Percentiles rank a stretch among this genome's conserved stretches.
phyloP scores from a whole-genome alignment of 2,888 invertebrate genomes.

The Dasysyrphus albostriatus region DNA sequence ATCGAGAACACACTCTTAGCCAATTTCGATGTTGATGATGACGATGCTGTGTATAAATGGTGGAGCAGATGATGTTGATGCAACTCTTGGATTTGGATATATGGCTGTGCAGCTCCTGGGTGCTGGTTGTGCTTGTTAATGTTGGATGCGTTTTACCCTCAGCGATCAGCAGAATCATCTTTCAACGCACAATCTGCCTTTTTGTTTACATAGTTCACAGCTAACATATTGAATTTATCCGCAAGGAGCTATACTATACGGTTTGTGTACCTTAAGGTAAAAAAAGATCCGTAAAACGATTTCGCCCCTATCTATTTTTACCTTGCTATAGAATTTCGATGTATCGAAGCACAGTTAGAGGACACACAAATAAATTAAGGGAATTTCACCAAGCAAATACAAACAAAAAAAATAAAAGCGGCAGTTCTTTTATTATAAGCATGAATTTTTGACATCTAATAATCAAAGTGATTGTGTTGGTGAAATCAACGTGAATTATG shows the following conservation, averaged over 20 bases:
- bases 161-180: slow-evolving; percentile 55
- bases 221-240: slow-evolving; percentile 36
- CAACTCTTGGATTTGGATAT: slow-evolving; percentile 9
- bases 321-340: neutral
- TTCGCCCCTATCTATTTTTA: slow-evolving; percentile 26
- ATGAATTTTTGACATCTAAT: too few relatives aligned
- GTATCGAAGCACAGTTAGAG: neutral
- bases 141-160: slow-evolving; percentile 53
- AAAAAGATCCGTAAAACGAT: slow-evolving; percentile 23
- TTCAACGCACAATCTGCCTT: slow-evolving; percentile 60
- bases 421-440: too few relatives aligned
- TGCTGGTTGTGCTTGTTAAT: slow-evolving; percentile 28
- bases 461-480: too few relatives aligned
- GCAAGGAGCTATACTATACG: slow-evolving; percentile 31
- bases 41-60: neutral
- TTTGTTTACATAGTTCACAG: slow-evolving; percentile 58
- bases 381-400: slow-evolving; percentile 7
- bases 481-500: too few relatives aligned
- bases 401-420: neutral
- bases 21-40: slow-evolving; percentile 30
- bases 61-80: slow-evolving; percentile 19
- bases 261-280: neutral
- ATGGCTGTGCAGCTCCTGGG: neutral
- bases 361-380: neutral
- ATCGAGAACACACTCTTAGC: slow-evolving; percentile 35